phyloP scores from a whole-genome alignment of 2,113 vertebrate species.

The Psilopogon haemacephalus region DNA sequence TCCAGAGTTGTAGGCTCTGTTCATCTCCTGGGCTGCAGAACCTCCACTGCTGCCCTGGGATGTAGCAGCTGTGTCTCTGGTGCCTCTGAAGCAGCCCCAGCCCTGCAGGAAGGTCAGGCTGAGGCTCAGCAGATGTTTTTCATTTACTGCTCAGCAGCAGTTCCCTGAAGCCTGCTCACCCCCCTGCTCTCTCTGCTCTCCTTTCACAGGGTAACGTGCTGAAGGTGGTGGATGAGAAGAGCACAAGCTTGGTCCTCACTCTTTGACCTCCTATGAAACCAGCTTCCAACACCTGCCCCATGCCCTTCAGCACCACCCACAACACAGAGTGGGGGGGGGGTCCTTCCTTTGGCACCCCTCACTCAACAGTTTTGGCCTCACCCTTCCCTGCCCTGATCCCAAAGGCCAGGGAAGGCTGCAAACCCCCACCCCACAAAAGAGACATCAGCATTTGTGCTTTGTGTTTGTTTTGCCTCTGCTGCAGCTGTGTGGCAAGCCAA shows the following conservation, averaged over 20 bases:
- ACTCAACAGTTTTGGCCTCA: neutral
- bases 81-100: neutral
- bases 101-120: neutral
- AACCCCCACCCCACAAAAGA: neutral
- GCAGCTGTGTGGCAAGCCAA: slow-evolving; percentile 51
- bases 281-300: neutral
- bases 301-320: neutral
- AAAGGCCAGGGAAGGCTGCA: neutral
- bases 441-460: neutral
- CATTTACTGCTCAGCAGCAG: slow-evolving; percentile 35
- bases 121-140: neutral
- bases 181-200: slow-evolving; percentile 8
- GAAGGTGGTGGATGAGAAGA: slow-evolving; percentile 51
- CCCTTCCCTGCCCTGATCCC: neutral
- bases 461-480: slow-evolving; percentile 27
- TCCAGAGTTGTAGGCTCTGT: neutral
- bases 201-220: slow-evolving; percentile 20
- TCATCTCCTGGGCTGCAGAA: neutral
- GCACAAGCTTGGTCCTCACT: neutral
- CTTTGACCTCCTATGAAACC: slow-evolving; percentile 27
- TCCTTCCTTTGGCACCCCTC: neutral
- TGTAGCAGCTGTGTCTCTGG: neutral
- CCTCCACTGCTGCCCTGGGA: neutral
- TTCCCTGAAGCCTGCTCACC: neutral
- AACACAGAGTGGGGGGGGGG: neutral